Conservation (phyloP, 2,113 vertebrate genomes). For the Rattus norvegicus region DNA sequence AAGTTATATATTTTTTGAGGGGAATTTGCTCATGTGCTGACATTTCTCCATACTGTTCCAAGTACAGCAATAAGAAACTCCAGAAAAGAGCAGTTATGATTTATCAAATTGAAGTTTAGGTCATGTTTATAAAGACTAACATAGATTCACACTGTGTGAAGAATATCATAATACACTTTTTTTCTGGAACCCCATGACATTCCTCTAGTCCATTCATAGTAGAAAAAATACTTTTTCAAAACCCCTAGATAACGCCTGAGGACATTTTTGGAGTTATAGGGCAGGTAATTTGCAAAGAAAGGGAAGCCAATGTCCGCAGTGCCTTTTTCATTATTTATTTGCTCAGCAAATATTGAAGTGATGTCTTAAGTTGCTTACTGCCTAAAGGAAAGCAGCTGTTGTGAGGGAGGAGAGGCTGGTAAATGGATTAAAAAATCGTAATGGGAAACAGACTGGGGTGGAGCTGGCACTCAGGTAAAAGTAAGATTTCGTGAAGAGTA, state of each 20-base stretch:
- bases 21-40: neutral
- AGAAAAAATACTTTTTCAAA: conserved; percentile 44
- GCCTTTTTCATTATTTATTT: conserved; percentile 40
- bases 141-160: conserved; percentile 2
- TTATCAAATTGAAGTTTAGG: conserved; percentile 35
- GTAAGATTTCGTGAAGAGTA: neutral
- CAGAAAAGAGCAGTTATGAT: neutral
- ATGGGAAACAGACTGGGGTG: conserved; percentile 18
- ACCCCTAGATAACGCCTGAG: conserved; percentile 18
- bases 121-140: conserved; percentile 40
- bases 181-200: conserved; percentile 9
- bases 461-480: neutral
- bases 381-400: conserved; percentile 45
- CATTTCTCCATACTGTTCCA: neutral
- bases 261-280: conserved; percentile 27
- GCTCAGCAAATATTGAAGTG: conserved; percentile 53
- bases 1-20: conserved; percentile 40
- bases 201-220: neutral
- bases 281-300: conserved; percentile 34
- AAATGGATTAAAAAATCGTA: conserved; percentile 45
- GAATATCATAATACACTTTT: neutral
- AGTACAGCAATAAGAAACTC: neutral
- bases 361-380: conserved; percentile 2
- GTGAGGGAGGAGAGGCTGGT: neutral
- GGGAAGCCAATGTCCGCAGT: neutral